These are phyloP conservation scores for Lysiphlebus fabarum DNA, from an alignment of 1,140 invertebrate genomes.

Conservation along the genomic window DNA sequence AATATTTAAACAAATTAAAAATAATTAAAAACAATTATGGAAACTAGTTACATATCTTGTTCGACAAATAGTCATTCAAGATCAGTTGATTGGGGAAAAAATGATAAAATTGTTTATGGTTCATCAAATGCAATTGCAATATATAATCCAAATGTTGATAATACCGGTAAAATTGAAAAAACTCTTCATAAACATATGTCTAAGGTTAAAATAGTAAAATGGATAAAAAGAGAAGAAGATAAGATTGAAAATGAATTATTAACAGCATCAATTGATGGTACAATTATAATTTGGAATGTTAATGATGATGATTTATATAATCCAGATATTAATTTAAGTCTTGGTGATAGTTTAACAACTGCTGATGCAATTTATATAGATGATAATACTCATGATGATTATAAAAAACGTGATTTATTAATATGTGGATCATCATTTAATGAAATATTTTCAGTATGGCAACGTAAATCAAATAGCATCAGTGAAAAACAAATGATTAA, in stretches of 20 bases:
- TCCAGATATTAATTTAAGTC: slow-evolving; percentile 48
- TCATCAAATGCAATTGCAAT: slow-evolving; percentile 70
- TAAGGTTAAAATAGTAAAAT: slow-evolving; percentile 73
- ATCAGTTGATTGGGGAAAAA: slow-evolving; percentile 73
- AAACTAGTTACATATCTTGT: slow-evolving; percentile 59
- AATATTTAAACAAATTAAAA: slow-evolving; percentile 7
- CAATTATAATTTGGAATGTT: slow-evolving; percentile 70
- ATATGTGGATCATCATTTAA: slow-evolving; percentile 40
- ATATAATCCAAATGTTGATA: slow-evolving; percentile 62
- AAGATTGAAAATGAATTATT: slow-evolving; percentile 61
- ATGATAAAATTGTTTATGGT: slow-evolving; percentile 72
- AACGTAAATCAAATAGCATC: slow-evolving; percentile 38
- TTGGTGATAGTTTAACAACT: slow-evolving; percentile 61
- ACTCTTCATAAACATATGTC: slow-evolving; percentile 63
- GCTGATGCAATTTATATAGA: slow-evolving; percentile 59
- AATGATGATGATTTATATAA: slow-evolving; percentile 44
- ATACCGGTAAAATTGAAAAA: slow-evolving; percentile 56
- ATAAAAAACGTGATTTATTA: background rate
- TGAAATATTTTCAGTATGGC: slow-evolving; percentile 66
- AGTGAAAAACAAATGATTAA: slow-evolving; percentile 59
- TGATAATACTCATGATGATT: slow-evolving; percentile 24
- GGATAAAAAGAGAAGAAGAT: slow-evolving; percentile 59
- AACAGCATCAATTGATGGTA: slow-evolving; percentile 73
- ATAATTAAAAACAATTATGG: too few relatives aligned
- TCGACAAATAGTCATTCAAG: slow-evolving; percentile 74